Evolutionary conservation across 2,888 invertebrate genomes (phyloP), one percentile per base, ranked within the genome.

Genomic region (Ophioninae sp.): DNA sequence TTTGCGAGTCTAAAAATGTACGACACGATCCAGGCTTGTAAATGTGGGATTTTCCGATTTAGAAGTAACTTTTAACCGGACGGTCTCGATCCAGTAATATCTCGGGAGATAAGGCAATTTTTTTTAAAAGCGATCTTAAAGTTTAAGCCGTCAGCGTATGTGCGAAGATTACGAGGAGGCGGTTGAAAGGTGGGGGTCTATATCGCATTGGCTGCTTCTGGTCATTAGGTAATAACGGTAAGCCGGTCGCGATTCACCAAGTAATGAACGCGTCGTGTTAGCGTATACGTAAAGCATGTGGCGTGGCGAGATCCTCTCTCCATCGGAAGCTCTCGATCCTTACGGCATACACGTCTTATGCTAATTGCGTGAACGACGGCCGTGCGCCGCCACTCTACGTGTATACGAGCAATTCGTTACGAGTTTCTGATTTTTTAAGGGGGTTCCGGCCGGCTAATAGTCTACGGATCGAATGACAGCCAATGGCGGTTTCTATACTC

Each of bases 351-450:
- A 72, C 65, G 74, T 75, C 75, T 79, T 82, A 84, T 84, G 84
- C 79, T 84, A 84, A 84, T 84, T 84, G 79, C 84, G 20, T 65
- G 63, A 75, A n/a, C 30, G 44, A 74, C 64, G 77, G 23, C 69
- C 22, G 56, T 56, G 76, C n/a, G 30, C 51, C n/a, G 30, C 51
- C 30, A n/a, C 30, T 64, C 20, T 30, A 30, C 30, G 51, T 51
- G 74, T 79, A 84, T 87, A 86, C 85, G 6, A 56, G 83, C 82
- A 82, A 86, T 88, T 88, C 87, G 87, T 87, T 87, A 86, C 87
- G 86, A 85, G 83, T 88, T 86, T 87, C 86, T 87, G 85, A 86
- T 87, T 85, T 82, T 80, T 84, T 81, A 56, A 51, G 17, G 56
- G 30, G 72, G 59, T 68, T 63, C 56, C 69, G 13, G 51, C 10